Conservation (phyloP, 2,797 vertebrate genomes). For the Ceryle rudis region DNA sequence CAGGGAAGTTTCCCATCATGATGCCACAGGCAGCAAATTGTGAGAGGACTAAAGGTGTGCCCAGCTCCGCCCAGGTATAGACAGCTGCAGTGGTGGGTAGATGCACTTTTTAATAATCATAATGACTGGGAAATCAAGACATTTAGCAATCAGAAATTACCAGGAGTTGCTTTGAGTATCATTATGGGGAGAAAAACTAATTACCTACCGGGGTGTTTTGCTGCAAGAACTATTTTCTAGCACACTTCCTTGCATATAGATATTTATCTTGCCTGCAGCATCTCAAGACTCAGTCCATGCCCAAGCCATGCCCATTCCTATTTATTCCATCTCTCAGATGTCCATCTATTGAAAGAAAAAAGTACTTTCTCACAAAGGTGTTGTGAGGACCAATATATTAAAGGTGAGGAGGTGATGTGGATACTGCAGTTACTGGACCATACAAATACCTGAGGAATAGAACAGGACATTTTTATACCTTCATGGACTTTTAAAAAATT, state of each 20-base stretch:
- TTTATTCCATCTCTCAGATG: background rate
- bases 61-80: background rate
- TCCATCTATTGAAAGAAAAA: background rate
- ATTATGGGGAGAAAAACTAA: background rate
- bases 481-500: background rate
- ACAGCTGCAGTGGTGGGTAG: background rate
- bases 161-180: background rate
- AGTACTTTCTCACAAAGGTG: background rate
- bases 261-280: background rate
- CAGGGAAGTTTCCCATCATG: background rate
- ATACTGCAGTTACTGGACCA: background rate
- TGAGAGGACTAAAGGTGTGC: background rate
- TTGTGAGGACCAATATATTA: background rate
- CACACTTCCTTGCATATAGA: background rate
- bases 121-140: background rate
- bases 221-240: background rate
- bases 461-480: background rate
- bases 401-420: background rate
- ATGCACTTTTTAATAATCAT: background rate
- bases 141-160: background rate
- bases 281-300: background rate
- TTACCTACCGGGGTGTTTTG: fast-evolving
- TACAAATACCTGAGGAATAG: background rate
- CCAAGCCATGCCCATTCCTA: background rate
- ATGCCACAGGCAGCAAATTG: background rate